phyloP scores from a whole-genome alignment of 2,797 vertebrate genomes.

The Luscinia megarhynchos region DNA sequence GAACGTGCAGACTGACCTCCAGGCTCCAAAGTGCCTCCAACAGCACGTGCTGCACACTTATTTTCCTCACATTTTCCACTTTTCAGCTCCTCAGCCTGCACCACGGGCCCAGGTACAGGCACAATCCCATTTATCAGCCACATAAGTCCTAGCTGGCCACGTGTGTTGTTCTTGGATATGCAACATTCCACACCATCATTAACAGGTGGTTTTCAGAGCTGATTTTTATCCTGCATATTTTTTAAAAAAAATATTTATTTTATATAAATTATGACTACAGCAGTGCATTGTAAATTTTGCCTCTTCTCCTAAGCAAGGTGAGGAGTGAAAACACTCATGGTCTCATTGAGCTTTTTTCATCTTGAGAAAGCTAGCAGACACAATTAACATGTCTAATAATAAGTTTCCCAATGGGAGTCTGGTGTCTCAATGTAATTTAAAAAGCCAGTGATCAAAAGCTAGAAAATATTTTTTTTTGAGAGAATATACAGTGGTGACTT shows the following conservation, averaged over 20 bases:
- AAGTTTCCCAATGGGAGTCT: neutral
- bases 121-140: neutral
- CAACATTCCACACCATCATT: neutral
- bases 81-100: neutral
- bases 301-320: neutral
- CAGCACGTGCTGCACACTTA: neutral
- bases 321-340: neutral
- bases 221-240: neutral
- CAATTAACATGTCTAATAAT: neutral
- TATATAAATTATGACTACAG: neutral
- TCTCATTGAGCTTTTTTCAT: neutral
- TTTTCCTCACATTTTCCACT: neutral
- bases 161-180: neutral
- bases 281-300: neutral
- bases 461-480: neutral
- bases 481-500: neutral
- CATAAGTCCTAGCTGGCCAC: neutral
- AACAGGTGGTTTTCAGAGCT: neutral
- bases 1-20: rapidly evolving
- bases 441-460: neutral
- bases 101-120: rapidly evolving
- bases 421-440: neutral
- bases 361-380: neutral
- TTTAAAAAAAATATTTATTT: neutral
- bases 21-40: neutral